phyloP scores from a whole-genome alignment of 1,140 invertebrate genomes.

The Latrodectus geometricus region DNA sequence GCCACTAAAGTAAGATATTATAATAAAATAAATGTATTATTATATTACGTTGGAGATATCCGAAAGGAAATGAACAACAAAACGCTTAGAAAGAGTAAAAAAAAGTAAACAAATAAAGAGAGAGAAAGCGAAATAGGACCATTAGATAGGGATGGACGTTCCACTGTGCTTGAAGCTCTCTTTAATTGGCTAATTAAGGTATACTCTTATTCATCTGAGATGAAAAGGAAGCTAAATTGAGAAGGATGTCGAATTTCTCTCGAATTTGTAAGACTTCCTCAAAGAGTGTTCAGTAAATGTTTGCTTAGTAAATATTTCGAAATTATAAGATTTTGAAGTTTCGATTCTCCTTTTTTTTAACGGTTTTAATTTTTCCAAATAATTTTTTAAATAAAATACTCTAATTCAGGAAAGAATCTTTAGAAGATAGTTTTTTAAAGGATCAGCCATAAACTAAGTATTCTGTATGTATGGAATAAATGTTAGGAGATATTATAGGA shows the following conservation, averaged over 20 bases:
- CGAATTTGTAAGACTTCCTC: neutral
- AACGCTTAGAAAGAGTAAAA: neutral
- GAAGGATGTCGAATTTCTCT: neutral
- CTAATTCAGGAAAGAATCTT: too few relatives aligned
- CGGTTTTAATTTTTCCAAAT: too few relatives aligned
- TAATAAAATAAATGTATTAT: slow-evolving; percentile 25
- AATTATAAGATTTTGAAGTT: too few relatives aligned
- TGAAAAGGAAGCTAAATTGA: neutral
- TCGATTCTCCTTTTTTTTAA: too few relatives aligned
- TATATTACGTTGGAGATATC: slow-evolving; percentile 9
- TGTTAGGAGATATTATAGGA: too few relatives aligned
- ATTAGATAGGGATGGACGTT: slow-evolving; percentile 34
- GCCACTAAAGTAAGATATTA: slow-evolving; percentile 38
- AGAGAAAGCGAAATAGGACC: neutral
- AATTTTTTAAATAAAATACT: too few relatives aligned
- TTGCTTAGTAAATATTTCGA: too few relatives aligned
- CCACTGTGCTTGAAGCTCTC: slow-evolving; percentile 22
- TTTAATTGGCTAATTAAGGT: slow-evolving; percentile 37
- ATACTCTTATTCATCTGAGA: neutral
- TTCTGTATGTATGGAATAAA: too few relatives aligned
- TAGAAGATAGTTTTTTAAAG: too few relatives aligned
- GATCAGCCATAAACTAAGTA: too few relatives aligned
- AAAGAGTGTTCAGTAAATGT: neutral
- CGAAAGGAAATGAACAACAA: neutral
- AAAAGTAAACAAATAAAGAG: neutral